Percentiles rank a stretch among this genome's conserved stretches.
Evolutionary conservation across 2,113 vertebrate species (phyloP).

Genomic region (Micronycteris hirsuta): DNA sequence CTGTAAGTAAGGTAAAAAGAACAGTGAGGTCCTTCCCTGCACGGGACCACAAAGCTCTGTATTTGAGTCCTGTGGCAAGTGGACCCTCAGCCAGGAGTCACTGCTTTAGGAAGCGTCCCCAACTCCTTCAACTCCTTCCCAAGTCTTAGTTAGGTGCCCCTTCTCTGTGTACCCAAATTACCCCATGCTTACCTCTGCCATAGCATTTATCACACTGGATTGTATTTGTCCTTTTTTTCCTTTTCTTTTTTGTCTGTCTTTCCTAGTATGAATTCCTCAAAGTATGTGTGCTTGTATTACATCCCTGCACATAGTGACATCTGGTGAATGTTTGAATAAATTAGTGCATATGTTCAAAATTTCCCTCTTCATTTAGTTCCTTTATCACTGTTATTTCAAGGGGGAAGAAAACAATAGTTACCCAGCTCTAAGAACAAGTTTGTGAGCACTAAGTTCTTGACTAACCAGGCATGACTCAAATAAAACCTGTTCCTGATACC

Average conservation of each 20-base stretch:
- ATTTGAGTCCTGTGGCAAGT: neutral
- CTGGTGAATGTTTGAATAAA: constrained; percentile 18
- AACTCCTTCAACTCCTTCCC: neutral
- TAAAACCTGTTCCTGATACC: neutral
- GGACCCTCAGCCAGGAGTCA: neutral
- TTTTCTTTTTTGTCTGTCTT: neutral
- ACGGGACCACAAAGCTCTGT: neutral
- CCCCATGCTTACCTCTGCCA: neutral
- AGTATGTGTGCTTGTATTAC: constrained; percentile 1
- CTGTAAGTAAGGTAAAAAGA: constrained; percentile 79
- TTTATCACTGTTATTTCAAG: neutral
- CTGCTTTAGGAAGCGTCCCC: neutral
- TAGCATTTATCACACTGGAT: neutral
- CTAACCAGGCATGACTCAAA: neutral
- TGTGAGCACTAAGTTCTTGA: constrained; percentile 18
- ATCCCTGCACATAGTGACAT: neutral
- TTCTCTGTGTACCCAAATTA: neutral
- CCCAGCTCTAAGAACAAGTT: neutral
- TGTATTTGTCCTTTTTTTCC: neutral
- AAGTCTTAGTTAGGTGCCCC: neutral
- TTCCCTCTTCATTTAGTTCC: neutral
- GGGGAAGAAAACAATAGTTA: neutral
- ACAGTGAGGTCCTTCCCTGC: neutral
- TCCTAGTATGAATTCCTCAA: neutral
- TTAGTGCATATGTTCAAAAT: neutral